phyloP scores from a whole-genome alignment of 2,888 invertebrate genomes.

The Lottia gigantea region DNA sequence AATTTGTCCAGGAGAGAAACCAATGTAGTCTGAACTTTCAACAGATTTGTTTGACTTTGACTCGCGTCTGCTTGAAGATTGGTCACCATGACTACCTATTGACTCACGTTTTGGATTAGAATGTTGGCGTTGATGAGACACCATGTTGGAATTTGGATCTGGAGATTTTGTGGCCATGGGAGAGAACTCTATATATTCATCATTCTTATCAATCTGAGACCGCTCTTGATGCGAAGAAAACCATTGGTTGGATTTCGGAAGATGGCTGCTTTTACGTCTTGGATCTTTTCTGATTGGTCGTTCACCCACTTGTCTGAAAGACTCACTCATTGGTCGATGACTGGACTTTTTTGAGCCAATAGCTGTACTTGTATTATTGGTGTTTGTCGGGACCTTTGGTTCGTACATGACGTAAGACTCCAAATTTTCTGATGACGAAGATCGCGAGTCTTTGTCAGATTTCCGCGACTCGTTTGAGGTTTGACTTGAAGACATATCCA shows the following conservation, averaged over 20 bases:
- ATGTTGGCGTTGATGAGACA: slow-evolving; percentile 5
- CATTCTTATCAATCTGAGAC: slow-evolving; percentile 9
- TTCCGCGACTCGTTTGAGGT: slow-evolving; percentile 1
- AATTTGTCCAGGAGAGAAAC: not conserved
- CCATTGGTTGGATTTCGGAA: not conserved
- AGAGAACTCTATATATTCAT: slow-evolving; percentile 37
- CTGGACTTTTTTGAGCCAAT: slow-evolving; percentile 25
- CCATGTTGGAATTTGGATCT: slow-evolving; percentile 12
- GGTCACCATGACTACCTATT: not conserved
- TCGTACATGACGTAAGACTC: slow-evolving; percentile 32
- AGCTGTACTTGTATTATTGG: not conserved
- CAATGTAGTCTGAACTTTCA: not conserved
- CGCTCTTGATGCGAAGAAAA: not conserved
- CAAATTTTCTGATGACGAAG: slow-evolving; percentile 26
- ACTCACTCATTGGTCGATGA: slow-evolving; percentile 20
- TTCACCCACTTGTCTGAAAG: not conserved
- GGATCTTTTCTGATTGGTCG: not conserved
- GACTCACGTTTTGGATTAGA: not conserved
- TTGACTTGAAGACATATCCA: slow-evolving; percentile 20
- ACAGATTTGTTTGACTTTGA: not conserved
- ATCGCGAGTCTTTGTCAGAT: not conserved
- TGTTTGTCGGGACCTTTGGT: slow-evolving; percentile 12
- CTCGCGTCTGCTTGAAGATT: not conserved
- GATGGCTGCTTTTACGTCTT: not conserved
- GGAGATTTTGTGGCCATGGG: slow-evolving; percentile 20